A percentile compares a stretch with the other conserved stretches of the same genome.
Conservation (phyloP, 2,113 vertebrate species). For the Carlito syrichta region DNA sequence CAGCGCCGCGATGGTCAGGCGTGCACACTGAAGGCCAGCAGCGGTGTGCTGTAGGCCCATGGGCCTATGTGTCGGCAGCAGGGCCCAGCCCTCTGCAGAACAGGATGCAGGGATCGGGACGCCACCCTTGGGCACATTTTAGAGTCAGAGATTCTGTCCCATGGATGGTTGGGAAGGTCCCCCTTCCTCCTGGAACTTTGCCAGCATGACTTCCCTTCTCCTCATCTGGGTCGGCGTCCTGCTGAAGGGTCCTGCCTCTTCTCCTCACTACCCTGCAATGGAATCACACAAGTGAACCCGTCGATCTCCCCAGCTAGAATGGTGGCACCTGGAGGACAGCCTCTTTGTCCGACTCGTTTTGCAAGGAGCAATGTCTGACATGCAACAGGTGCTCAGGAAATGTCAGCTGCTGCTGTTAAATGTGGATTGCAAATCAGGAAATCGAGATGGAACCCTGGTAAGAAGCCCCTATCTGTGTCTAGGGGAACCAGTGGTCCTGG, state of each 20-base stretch:
- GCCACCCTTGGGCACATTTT: background rate
- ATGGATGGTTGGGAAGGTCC: no score
- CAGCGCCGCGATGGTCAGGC: background rate
- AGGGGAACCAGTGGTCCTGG: background rate
- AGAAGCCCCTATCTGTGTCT: background rate
- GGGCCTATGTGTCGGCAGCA: background rate
- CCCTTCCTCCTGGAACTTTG: background rate
- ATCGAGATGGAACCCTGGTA: background rate
- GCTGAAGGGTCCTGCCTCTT: background rate
- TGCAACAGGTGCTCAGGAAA: background rate
- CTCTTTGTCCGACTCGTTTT: background rate
- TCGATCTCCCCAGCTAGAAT: background rate
- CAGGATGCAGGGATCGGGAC: no score
- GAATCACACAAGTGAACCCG: background rate
- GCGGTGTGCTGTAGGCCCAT: rapidly evolving
- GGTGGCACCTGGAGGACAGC: background rate
- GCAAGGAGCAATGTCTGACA: background rate
- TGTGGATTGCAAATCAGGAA: background rate
- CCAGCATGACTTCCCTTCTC: background rate
- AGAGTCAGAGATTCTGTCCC: background rate
- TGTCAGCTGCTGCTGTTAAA: background rate
- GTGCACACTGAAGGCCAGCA: background rate
- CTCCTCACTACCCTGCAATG: background rate
- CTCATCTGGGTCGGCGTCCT: background rate
- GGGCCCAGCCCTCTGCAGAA: background rate